Evolutionary conservation across 2,888 invertebrate genomes (phyloP).

Genomic region (Itoplectis maculator): DNA sequence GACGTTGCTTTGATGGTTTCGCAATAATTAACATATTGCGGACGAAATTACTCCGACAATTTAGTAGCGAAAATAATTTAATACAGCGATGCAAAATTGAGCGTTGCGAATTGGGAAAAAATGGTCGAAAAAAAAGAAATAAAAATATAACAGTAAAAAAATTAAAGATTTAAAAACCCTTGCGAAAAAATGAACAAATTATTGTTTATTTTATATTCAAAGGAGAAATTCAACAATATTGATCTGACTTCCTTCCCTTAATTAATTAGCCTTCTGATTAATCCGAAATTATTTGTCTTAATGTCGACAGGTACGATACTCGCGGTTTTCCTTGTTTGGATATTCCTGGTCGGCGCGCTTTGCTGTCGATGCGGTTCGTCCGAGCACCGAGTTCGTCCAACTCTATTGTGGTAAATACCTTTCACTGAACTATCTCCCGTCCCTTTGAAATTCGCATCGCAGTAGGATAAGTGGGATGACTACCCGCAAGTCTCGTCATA

Average conservation of each 20-base stretch:
- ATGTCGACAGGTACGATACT: slow-evolving; percentile 74
- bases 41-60: neutral
- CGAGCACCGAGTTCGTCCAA: slow-evolving; percentile 77
- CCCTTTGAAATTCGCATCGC: too few relatives aligned
- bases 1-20: neutral
- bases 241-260: too few relatives aligned
- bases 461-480: neutral
- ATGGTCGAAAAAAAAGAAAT: too few relatives aligned
- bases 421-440: neutral
- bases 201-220: too few relatives aligned
- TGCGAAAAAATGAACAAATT: neutral
- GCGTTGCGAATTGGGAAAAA: too few relatives aligned
- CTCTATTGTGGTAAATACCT: slow-evolving; percentile 79
- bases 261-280: neutral
- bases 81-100: too few relatives aligned
- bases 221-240: too few relatives aligned
- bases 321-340: slow-evolving; percentile 78
- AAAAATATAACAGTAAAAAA: too few relatives aligned
- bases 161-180: neutral
- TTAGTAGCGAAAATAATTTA: neutral
- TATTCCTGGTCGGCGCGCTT: slow-evolving; percentile 77
- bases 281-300: slow-evolving; percentile 22
- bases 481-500: neutral
- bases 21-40: neutral
- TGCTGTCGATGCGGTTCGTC: slow-evolving; percentile 80